Evolutionary conservation across 2,797 vertebrate species (phyloP), one percentile per base, ranked within the genome.

Genomic region (Limosa lapponica): DNA sequence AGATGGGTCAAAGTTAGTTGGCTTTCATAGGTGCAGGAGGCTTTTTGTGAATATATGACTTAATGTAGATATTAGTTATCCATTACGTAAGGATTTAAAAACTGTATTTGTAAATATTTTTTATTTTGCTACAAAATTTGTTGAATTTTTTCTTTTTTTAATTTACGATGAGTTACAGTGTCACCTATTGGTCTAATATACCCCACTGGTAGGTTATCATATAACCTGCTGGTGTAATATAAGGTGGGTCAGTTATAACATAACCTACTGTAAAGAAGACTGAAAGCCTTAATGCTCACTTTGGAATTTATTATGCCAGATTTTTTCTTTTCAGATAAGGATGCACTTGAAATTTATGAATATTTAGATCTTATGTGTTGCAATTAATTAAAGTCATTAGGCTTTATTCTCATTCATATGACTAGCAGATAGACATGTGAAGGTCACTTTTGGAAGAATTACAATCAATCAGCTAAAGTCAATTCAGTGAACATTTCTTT

Each of bases 311-410:
- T 25, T 51, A 51, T 39, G 23, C 15, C 77, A 66, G 59, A 48
- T 74, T 72, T 94, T 94, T 91, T 86, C 77, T 93, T 90, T 91
- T 69, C 55, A 82, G 69, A 74, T 55, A 59, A 90, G n/a, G 67
- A 78, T 69, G 73, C 44, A 25, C 34, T 93, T 90, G 86, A 77
- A 71, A 82, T 44, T 46, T 41, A 91, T 71, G 71, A 88, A 74
- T 64, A 75, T 55, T 89, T 73, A 62, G 34, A 78, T 79, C 13
- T 85, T 81, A 52, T 36, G 37, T 54, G 41, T 75, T 83, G 37
- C 78, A 93, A 87, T 82, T 37, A 86, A 49, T 52, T 70, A 41
- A 77, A 81, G 32, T 51, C 62, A 34, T 75, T 65, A 73, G 32
- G 27, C 34, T 84, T 84, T 86, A 70, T 86, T 83, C 14, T 81